Percentiles rank a stretch among this genome's conserved stretches.
phyloP scores from a whole-genome alignment of 2,797 vertebrate genomes.

The Carapus acus region DNA sequence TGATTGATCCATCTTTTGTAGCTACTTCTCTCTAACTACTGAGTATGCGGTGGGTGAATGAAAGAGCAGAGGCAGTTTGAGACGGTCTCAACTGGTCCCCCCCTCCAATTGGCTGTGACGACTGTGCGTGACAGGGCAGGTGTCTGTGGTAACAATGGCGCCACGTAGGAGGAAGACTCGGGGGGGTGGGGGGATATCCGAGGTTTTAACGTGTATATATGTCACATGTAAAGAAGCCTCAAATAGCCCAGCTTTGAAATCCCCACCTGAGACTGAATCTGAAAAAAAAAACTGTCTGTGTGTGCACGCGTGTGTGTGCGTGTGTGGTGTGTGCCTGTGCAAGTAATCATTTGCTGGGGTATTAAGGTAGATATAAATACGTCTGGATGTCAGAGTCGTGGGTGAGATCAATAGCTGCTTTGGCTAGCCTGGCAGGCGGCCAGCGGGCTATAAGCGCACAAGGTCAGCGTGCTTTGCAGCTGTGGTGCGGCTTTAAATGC shows the following conservation, averaged over 20 bases:
- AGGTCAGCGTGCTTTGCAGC: neutral
- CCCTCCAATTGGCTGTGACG: conserved; percentile 6
- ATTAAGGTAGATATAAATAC: no score
- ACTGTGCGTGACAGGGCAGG: conserved; percentile 13
- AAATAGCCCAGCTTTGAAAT: conserved; percentile 22
- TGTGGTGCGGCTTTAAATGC: no score
- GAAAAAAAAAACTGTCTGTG: no score
- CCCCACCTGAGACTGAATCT: conserved; percentile 6
- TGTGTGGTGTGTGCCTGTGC: no score
- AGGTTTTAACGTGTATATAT: conserved; percentile 46
- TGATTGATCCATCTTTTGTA: conserved; percentile 8
- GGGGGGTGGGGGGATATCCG: conserved; percentile 16
- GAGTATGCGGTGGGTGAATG: neutral
- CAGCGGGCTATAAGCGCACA: no score
- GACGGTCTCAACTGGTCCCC: conserved; percentile 1
- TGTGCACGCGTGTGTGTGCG: neutral
- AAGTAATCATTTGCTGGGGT: no score
- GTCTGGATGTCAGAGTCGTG: no score
- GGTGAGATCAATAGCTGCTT: no score
- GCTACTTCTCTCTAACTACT: conserved; percentile 19
- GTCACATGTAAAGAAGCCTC: conserved; percentile 19
- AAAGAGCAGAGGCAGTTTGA: conserved; percentile 17
- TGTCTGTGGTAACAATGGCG: conserved; percentile 35
- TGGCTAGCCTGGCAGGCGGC: no score
- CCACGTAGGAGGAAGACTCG: neutral